These are phyloP conservation scores for Trachymyrmex septentrionalis DNA, from an alignment of 1,140 invertebrate genomes.

Conservation along the genomic window DNA sequence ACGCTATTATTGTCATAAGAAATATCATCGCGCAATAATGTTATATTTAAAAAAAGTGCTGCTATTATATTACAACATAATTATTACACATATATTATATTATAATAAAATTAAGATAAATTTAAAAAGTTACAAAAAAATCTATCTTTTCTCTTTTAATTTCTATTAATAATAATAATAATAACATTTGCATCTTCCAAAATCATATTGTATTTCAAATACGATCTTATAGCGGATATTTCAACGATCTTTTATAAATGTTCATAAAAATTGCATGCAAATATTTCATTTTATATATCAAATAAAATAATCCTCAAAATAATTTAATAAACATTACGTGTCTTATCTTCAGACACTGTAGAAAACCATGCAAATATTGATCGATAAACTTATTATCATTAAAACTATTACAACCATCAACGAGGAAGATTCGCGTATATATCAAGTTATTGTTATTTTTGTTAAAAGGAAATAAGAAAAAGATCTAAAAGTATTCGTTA, in stretches of 20 bases:
- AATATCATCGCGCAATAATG: not conserved
- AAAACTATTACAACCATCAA: not conserved
- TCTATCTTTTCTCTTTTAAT: not conserved
- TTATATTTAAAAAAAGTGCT: slow-evolving; percentile 24
- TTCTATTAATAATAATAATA: slow-evolving; percentile 3
- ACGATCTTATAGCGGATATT: too few species aligned
- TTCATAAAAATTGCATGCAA: not conserved
- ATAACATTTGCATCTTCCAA: too few species aligned
- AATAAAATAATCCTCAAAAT: not conserved
- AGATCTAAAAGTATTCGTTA: not conserved
- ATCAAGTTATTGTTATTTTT: not conserved
- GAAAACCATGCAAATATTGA: not conserved
- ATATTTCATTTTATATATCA: not conserved
- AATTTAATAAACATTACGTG: not conserved
- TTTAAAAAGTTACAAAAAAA: not conserved
- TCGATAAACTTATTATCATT: not conserved
- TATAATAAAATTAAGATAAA: not conserved
- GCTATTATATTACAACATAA: not conserved
- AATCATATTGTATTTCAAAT: too few species aligned
- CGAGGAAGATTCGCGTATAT: not conserved
- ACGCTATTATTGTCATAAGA: not conserved
- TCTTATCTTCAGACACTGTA: not conserved
- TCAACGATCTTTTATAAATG: not conserved
- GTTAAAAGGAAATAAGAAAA: not conserved
- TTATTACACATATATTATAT: not conserved